These are phyloP conservation scores for Tetragnatha versicolor DNA, from an alignment of 1,140 invertebrate species.

Conservation along the genomic window DNA sequence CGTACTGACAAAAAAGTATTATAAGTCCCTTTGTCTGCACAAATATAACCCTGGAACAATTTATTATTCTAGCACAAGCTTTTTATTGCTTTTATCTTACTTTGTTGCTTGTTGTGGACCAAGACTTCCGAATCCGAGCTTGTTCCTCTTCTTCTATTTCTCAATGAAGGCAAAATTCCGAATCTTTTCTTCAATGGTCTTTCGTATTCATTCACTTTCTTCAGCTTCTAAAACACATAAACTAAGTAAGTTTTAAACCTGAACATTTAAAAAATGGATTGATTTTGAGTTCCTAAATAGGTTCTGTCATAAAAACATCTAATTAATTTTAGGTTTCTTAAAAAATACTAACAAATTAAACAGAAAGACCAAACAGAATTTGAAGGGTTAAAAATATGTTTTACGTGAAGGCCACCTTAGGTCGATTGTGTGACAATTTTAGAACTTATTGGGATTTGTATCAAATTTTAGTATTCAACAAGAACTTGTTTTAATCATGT, in stretches of 20 bases:
- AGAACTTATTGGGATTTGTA: background rate
- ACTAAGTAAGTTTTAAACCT: no score
- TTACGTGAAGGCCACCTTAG: background rate
- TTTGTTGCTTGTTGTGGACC: background rate
- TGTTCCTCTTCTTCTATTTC: constrained; percentile 1
- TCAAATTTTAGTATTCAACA: no score
- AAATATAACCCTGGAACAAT: no score
- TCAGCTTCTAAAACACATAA: constrained; percentile 13
- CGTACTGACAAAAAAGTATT: no score
- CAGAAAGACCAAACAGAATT: background rate
- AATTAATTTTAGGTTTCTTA: no score
- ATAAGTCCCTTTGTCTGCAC: no score
- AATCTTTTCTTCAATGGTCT: constrained; percentile 29
- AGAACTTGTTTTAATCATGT: no score
- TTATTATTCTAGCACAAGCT: no score
- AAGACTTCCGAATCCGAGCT: constrained; percentile 43
- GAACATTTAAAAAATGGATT: background rate
- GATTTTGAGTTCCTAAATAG: background rate
- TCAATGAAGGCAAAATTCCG: constrained; percentile 29
- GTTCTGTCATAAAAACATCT: background rate
- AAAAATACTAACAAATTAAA: background rate
- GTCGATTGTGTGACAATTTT: background rate
- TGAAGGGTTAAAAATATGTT: background rate
- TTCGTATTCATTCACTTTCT: constrained; percentile 31
- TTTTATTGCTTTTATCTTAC: no score